Conservation (phyloP, 1,140 invertebrate genomes). For the Sesamia nonagrioides region DNA sequence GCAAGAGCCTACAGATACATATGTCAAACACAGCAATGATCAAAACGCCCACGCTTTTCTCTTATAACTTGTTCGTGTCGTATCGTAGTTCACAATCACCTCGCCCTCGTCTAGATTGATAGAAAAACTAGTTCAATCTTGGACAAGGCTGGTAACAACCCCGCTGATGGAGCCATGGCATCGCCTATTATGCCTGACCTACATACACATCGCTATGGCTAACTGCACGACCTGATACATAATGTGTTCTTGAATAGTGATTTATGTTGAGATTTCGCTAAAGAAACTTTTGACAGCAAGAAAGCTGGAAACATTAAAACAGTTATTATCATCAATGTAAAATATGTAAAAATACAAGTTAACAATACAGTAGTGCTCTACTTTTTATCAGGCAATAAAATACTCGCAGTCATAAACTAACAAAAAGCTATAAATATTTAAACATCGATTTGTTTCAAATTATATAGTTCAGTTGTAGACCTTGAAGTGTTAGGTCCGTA, state of each 20-base stretch:
- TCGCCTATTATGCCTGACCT: conserved; percentile 71
- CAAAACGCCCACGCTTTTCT: conserved; percentile 51
- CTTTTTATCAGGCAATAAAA: conserved; percentile 1
- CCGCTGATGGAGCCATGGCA: conserved; percentile 64
- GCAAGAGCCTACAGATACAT: background rate
- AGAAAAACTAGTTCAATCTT: conserved; percentile 82
- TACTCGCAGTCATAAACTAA: background rate
- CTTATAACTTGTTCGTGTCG: conserved; percentile 53
- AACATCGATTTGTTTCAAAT: background rate
- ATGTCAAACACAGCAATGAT: conserved; percentile 26
- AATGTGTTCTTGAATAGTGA: conserved; percentile 30
- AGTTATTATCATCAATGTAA: background rate
- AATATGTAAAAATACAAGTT: background rate
- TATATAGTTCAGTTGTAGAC: conserved; percentile 15
- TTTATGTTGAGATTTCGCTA: conserved; percentile 11
- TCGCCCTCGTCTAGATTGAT: conserved; percentile 69
- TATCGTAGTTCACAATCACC: conserved; percentile 66
- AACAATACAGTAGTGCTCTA: background rate
- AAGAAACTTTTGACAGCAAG: background rate
- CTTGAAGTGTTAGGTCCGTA: conserved; percentile 13
- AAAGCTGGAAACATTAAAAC: background rate
- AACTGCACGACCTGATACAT: conserved; percentile 45
- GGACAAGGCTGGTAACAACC: conserved; percentile 74
- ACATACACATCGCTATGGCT: conserved; percentile 56
- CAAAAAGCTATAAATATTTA: conserved; percentile 17